phyloP scores from a whole-genome alignment of 2,888 invertebrate species.

The Drosophila neutralis region DNA sequence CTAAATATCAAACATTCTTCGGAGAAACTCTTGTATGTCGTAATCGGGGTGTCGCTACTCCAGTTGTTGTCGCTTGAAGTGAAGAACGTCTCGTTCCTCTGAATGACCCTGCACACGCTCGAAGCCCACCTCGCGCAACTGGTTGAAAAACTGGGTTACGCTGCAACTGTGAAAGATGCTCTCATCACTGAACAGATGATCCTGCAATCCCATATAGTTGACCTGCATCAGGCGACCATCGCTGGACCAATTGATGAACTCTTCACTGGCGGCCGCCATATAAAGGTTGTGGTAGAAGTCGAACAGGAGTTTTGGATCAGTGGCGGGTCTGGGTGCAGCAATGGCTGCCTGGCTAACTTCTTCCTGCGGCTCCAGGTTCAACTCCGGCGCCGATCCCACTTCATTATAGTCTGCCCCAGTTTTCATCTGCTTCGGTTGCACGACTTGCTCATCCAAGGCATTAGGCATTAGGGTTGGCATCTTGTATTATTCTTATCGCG shows the following conservation, averaged over 20 bases:
- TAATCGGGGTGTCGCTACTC: not conserved
- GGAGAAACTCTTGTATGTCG: no score
- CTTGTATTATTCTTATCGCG: no score
- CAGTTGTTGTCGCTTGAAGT: conserved; percentile 18
- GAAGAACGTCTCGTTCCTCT: not conserved
- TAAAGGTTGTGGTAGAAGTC: conserved; percentile 48
- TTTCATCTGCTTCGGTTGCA: no score
- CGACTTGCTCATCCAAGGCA: no score
- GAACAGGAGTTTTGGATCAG: no score
- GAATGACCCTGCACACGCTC: conserved; percentile 5
- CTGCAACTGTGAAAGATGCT: conserved; percentile 37
- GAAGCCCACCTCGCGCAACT: conserved; percentile 38
- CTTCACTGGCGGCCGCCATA: conserved; percentile 31
- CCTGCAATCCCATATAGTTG: conserved; percentile 52
- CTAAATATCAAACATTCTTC: no score
- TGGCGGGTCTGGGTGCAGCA: no score
- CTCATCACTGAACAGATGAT: conserved; percentile 33
- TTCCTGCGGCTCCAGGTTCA: not conserved
- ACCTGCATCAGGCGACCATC: conserved; percentile 36
- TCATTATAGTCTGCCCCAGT: not conserved
- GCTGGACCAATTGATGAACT: conserved; percentile 45
- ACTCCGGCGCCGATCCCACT: not conserved
- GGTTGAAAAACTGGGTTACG: conserved; percentile 30
- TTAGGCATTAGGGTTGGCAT: no score
- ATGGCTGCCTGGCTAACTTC: no score